A percentile compares a stretch with the other conserved stretches of the same genome.
Evolutionary conservation across 2,797 vertebrate genomes (phyloP).

Genomic region (Champsocephalus esox): DNA sequence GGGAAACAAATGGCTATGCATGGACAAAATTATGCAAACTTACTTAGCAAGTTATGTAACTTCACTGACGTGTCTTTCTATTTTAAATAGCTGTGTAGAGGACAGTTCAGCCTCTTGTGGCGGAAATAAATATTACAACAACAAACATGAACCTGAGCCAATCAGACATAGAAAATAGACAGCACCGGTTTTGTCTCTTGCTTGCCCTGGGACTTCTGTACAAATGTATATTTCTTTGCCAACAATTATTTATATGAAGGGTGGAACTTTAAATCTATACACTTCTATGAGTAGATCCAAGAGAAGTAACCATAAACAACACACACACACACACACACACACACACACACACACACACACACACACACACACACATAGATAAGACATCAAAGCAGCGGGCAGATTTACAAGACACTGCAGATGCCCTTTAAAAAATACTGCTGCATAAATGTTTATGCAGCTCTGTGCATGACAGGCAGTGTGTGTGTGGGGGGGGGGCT

Average conservation of each 20-base stretch:
- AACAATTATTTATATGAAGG: background rate
- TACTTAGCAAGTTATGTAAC: no score
- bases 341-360: background rate
- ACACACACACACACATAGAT: constrained; percentile 80
- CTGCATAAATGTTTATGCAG: constrained; percentile 93
- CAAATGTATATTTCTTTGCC: background rate
- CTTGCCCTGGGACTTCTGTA: no score
- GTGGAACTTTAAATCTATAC: background rate
- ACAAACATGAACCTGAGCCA: no score
- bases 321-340: constrained; percentile 19
- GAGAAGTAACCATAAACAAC: constrained; percentile 26
- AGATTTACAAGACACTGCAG: constrained; percentile 87
- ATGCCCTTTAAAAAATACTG: constrained; percentile 89
- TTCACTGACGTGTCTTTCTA: no score
- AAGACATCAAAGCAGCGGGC: constrained; percentile 91
- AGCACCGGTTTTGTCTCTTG: no score
- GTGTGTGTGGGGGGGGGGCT: background rate
- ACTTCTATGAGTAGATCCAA: constrained; percentile 8
- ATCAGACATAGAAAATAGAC: no score
- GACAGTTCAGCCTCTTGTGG: no score
- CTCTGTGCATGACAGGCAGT: constrained; percentile 84
- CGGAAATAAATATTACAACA: no score
- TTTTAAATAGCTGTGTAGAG: no score
- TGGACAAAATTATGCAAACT: no score
- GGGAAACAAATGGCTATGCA: no score